Percentiles rank a stretch among this genome's conserved stretches.
phyloP scores from a whole-genome alignment of 2,888 invertebrate genomes.

The Phaonia tiefii region DNA sequence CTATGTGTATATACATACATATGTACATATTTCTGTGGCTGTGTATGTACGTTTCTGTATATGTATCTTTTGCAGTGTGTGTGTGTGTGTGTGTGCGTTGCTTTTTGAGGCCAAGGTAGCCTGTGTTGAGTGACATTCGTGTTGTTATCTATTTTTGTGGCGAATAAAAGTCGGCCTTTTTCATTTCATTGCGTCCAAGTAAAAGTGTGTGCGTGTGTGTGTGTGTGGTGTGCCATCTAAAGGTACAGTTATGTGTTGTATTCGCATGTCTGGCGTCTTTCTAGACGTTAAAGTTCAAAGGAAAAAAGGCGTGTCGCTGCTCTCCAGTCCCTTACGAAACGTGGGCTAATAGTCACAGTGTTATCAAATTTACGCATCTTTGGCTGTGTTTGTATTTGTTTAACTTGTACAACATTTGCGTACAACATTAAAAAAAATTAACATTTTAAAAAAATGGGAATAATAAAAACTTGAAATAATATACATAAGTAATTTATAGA shows the following conservation, averaged over 20 bases:
- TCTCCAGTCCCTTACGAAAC: neutral
- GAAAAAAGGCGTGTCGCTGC: constrained; percentile 22
- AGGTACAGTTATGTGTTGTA: neutral
- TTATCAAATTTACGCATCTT: too few relatives aligned
- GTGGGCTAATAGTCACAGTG: too few relatives aligned
- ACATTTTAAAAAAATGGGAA: too few relatives aligned
- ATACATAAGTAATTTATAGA: too few relatives aligned
- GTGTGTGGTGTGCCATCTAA: constrained; percentile 18
- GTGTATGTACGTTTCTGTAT: constrained; percentile 17
- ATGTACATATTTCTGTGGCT: constrained; percentile 12
- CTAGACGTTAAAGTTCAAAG: constrained; percentile 36
- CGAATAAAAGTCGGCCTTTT: constrained; percentile 63
- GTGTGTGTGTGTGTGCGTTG: constrained; percentile 17
- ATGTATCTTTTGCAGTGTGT: constrained; percentile 31
- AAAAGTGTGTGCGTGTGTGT: neutral
- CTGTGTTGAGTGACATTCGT: constrained; percentile 67
- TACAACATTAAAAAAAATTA: too few relatives aligned
- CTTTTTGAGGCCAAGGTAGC: constrained; percentile 67
- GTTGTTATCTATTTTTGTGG: constrained; percentile 67
- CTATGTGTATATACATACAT: constrained; percentile 6
- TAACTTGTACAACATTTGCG: too few relatives aligned
- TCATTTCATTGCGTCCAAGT: constrained; percentile 25
- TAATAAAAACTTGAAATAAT: too few relatives aligned
- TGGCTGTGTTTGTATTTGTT: too few relatives aligned
- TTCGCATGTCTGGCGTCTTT: neutral